Percentiles rank a stretch among this genome's conserved stretches.
Conservation (phyloP, 2,113 vertebrate genomes). For the Mus spicilegus region DNA sequence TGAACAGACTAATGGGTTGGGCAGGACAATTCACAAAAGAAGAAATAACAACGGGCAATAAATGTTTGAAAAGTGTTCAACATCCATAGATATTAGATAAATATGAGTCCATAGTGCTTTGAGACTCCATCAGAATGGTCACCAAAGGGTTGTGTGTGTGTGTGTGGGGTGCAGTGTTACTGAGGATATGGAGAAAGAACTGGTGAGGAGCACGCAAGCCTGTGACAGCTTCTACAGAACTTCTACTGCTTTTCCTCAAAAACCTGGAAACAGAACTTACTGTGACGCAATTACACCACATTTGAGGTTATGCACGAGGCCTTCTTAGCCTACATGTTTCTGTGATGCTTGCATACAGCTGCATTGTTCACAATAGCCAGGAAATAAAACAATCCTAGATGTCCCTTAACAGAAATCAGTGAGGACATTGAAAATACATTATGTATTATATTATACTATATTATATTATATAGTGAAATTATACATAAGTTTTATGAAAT, state of each 20-base stretch:
- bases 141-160: too few species aligned
- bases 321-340: neutral
- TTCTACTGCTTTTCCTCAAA: too few species aligned
- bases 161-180: too few species aligned
- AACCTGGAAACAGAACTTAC: neutral
- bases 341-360: too few species aligned
- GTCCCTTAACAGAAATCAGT: neutral
- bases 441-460: too few species aligned
- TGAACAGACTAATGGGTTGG: neutral
- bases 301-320: neutral
- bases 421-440: neutral
- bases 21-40: neutral
- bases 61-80: neutral
- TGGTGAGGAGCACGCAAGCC: too few species aligned
- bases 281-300: neutral
- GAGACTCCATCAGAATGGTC: neutral
- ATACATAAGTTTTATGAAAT: neutral
- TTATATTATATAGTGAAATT: neutral
- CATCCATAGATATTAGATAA: neutral
- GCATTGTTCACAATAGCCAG: neutral
- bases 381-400: neutral
- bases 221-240: neutral
- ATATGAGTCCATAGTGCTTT: too few species aligned
- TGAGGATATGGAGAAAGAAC: neutral
- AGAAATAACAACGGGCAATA: neutral